These are phyloP conservation scores for Lutraria rhynchaena DNA, from an alignment of 1,140 invertebrate genomes.

Conservation along the genomic window DNA sequence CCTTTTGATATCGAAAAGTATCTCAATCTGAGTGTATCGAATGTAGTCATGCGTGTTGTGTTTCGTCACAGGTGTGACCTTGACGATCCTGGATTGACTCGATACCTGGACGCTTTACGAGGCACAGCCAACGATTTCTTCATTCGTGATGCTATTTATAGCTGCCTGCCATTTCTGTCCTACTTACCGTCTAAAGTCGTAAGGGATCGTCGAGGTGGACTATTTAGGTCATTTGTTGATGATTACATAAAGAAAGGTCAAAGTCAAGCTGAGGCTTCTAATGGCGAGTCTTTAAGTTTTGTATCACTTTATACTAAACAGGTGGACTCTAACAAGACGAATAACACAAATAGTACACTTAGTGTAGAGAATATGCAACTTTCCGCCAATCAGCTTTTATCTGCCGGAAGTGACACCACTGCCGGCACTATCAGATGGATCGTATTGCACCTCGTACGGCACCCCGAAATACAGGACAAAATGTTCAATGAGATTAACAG, in stretches of 20 bases:
- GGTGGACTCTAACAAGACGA: neutral
- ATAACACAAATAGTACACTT: neutral
- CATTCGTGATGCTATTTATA: too few species aligned
- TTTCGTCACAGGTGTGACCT: neutral
- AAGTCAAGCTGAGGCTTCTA: neutral
- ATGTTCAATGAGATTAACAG: conserved; percentile 93
- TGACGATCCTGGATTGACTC: too few species aligned
- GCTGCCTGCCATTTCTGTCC: too few species aligned
- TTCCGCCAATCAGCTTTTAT: conserved; percentile 88
- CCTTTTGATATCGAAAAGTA: conserved; percentile 3
- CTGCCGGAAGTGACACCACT: conserved; percentile 94
- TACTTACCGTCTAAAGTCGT: too few species aligned
- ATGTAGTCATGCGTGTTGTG: conserved; percentile 30
- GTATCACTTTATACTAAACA: neutral
- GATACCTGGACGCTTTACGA: too few species aligned
- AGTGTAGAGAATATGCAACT: conserved; percentile 30
- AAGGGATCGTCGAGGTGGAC: neutral
- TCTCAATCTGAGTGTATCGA: conserved; percentile 49
- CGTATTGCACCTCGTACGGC: conserved; percentile 89
- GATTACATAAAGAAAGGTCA: neutral
- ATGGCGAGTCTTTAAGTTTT: neutral
- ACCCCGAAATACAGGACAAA: conserved; percentile 88
- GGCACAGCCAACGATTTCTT: too few species aligned
- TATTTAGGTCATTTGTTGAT: neutral
- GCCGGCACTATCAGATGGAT: conserved; percentile 93